Conservation (phyloP, 2,113 vertebrate genomes). For the Hyaena hyaena region DNA sequence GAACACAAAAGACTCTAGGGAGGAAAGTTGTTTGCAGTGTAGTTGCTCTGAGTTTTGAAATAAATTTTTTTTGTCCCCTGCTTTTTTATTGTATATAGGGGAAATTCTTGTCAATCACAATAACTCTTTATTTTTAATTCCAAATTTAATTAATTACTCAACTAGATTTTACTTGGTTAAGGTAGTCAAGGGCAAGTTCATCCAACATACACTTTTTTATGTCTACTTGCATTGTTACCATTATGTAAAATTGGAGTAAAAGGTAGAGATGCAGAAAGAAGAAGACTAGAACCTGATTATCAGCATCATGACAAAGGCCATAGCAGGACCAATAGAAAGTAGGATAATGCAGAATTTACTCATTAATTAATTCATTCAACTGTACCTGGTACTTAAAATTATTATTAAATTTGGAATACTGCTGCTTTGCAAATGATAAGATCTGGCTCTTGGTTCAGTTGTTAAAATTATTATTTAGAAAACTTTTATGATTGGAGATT, state of each 20-base stretch:
- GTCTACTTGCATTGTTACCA: not conserved
- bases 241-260: not conserved
- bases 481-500: not conserved
- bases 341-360: not conserved
- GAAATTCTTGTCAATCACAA: not conserved
- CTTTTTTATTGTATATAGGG: not conserved
- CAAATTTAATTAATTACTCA: not conserved
- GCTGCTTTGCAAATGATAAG: not conserved
- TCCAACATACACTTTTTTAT: not conserved
- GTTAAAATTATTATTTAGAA: not conserved
- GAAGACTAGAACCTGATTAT: not conserved
- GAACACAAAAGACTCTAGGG: not conserved
- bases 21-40: not conserved
- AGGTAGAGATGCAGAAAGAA: not conserved
- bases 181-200: not conserved
- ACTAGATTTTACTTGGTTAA: not conserved
- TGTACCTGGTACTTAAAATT: conserved; percentile 10
- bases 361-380: not conserved
- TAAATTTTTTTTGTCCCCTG: not conserved
- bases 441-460: not conserved
- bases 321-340: not conserved
- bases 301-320: not conserved
- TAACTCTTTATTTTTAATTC: conserved; percentile 28
- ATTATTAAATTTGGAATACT: not conserved
- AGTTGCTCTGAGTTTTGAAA: conserved; percentile 11